A percentile compares a stretch with the other conserved stretches of the same genome.
Evolutionary conservation across 2,888 invertebrate species (phyloP).

Genomic region (Torymus texanus): DNA sequence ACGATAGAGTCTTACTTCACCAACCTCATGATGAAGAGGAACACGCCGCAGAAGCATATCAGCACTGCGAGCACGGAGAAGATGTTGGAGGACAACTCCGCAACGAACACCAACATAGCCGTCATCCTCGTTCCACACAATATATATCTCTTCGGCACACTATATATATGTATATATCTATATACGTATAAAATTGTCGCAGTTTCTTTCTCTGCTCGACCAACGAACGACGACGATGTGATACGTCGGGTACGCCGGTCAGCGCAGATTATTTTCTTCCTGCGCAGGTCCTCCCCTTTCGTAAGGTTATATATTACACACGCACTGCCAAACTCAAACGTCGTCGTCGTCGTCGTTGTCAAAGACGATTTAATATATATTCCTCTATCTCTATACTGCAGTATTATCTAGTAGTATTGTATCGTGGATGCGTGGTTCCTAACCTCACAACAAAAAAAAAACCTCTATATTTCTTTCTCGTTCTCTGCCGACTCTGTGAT

Average conservation of each 20-base stretch:
- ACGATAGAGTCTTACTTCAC: slow-evolving; percentile 50
- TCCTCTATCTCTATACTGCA: too few relatives aligned
- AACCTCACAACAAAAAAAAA: too few relatives aligned
- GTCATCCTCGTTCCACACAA: slow-evolving; percentile 72
- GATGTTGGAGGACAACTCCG: slow-evolving; percentile 83
- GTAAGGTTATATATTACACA: slow-evolving; percentile 27
- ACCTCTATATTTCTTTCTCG: too few relatives aligned
- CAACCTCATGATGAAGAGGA: slow-evolving; percentile 85
- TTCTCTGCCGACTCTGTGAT: too few relatives aligned
- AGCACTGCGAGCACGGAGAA: slow-evolving; percentile 85
- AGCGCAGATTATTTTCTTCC: slow-evolving; percentile 10
- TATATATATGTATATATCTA: too few relatives aligned
- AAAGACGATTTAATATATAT: too few relatives aligned
- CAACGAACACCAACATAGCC: slow-evolving; percentile 81
- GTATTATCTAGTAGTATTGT: too few relatives aligned
- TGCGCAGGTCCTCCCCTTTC: neutral
- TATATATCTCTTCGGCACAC: neutral
- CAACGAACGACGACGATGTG: slow-evolving; percentile 21
- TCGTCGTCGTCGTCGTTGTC: too few relatives aligned
- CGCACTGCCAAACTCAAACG: neutral
- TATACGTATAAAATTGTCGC: too few relatives aligned
- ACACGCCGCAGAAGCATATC: slow-evolving; percentile 84
- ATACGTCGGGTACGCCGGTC: slow-evolving; percentile 19
- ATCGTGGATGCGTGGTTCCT: too few relatives aligned
- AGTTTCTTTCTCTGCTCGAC: slow-evolving; percentile 1